Base-by-base conservation (phyloP, 1,140 invertebrate species). In the Temnothorax curvispinosus region DNA sequence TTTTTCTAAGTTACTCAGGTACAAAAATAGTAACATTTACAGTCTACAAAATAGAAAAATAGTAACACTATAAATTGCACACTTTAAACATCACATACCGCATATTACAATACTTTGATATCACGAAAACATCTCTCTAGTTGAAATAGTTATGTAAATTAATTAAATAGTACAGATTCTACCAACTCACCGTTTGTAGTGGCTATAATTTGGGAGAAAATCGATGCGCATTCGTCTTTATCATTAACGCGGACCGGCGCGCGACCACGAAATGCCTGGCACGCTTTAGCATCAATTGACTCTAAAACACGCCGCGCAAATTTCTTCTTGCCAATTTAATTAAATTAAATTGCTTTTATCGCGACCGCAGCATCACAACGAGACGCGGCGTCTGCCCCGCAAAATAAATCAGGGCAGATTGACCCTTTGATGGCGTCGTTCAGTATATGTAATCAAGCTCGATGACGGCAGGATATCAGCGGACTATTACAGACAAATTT, bases 321-420 rank as follows among this genome's bases (percentile, higher is more conserved):
- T 74, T 62, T 62, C 50, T 67, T 58, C 88, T 87, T 80, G 62
- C 80, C 89, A 85, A 90, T 90, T 90, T 90, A 85, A 90, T 90
- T 90, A 87, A 89, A 88, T 71, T 65, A 85, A 88, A 90, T 85
- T 76, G 75, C 75, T 64, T 88, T 85, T 88, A 86, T 90, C 67
- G 78, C 56, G 52, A 69, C 65, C 41, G 54, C 72, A 60, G 44
- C 58, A 56, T 75, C 47, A 54, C 60, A 32, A 38, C 52, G 80
- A 78, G 62, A 85, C 80, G 62, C 11, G 8, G 9, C 11, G 13
- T 32, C 3, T 4, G 35, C 6, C 15, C 38, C 54, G 32, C 41
- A 84, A 60, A 84, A 84, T 75, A 84, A 74, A 84, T 84, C 69
- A 60, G 41, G n/a, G 54, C 54, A n/a, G 41, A 56, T 47, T 21